Percentiles rank a stretch among this genome's conserved stretches.
phyloP scores from a whole-genome alignment of 2,797 vertebrate genomes.

The Notolepis coatsorum region DNA sequence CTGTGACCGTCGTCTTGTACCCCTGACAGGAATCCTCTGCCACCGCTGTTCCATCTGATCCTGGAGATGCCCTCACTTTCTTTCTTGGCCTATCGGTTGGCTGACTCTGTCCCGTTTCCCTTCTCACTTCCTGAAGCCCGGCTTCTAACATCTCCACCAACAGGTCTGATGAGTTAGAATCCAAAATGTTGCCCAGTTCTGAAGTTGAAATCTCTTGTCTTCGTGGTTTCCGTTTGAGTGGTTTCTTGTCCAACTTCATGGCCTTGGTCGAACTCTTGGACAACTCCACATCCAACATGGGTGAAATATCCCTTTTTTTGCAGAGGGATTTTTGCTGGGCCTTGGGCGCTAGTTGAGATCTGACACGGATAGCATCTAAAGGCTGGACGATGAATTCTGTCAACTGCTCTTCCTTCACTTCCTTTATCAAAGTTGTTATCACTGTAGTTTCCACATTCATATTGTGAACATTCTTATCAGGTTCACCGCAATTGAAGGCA shows the following conservation, averaged over 20 bases:
- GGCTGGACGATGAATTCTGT: constrained; percentile 8
- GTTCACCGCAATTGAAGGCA: neutral
- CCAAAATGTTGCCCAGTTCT: neutral
- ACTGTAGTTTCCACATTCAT: constrained; percentile 48
- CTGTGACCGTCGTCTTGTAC: constrained; percentile 23
- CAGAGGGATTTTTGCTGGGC: neutral
- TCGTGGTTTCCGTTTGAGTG: constrained; percentile 50
- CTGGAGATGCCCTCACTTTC: constrained; percentile 2
- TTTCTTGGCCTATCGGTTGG: constrained; percentile 51
- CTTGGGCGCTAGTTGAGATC: neutral
- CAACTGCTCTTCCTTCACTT: neutral
- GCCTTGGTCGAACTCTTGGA: constrained; percentile 6
- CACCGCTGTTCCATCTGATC: constrained; percentile 2
- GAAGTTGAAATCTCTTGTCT: neutral
- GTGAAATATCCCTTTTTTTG: constrained; percentile 9
- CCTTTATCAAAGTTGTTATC: constrained; percentile 23
- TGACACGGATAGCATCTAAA: constrained; percentile 9
- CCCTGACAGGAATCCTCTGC: neutral
- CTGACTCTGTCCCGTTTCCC: neutral
- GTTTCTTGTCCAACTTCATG: constrained; percentile 29
- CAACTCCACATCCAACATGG: neutral
- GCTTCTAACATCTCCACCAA: constrained; percentile 3
- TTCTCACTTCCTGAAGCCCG: neutral
- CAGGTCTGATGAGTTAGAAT: constrained; percentile 22
- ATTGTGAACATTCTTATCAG: constrained; percentile 6